Percentiles rank a stretch among this genome's conserved stretches.
Evolutionary conservation across 92 coral and sea anemone species (phyloP).

Genomic region (Desmophyllum pertusum): DNA sequence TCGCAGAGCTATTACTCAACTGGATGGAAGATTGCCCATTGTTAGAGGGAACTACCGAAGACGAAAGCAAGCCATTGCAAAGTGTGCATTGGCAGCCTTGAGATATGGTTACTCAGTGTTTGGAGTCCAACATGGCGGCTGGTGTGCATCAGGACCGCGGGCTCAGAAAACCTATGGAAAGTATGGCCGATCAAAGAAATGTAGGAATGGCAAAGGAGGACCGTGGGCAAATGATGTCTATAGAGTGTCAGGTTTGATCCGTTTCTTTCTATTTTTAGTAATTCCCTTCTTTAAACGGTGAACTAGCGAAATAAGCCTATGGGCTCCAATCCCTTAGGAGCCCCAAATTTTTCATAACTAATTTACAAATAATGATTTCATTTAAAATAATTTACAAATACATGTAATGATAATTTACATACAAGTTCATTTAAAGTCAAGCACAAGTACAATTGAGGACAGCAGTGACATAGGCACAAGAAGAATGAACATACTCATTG

Average conservation of each 20-base stretch:
- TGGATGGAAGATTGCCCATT: conserved; percentile 31
- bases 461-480: too few species aligned
- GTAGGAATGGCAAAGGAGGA: conserved; percentile 62
- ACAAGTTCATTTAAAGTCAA: too few species aligned
- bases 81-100: conserved; percentile 40
- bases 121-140: conserved; percentile 62
- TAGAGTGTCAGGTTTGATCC: conserved; percentile 7
- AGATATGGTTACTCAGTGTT: conserved; percentile 37
- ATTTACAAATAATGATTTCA: too few species aligned
- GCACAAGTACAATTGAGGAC: too few species aligned
- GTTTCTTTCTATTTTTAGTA: neutral
- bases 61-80: conserved; percentile 32
- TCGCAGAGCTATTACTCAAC: conserved; percentile 27
- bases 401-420: too few species aligned
- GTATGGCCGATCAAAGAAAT: conserved; percentile 59
- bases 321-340: too few species aligned
- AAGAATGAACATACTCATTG: too few species aligned
- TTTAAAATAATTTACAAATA: too few species aligned
- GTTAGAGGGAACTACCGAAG: conserved; percentile 30
- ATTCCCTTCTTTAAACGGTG: neutral
- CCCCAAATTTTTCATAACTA: too few species aligned
- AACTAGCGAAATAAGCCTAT: too few species aligned
- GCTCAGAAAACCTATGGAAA: conserved; percentile 58
- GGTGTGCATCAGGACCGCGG: conserved; percentile 57
- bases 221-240: conserved; percentile 71